Conservation (phyloP, 1,140 invertebrate genomes). For the Drosophila elegans region DNA sequence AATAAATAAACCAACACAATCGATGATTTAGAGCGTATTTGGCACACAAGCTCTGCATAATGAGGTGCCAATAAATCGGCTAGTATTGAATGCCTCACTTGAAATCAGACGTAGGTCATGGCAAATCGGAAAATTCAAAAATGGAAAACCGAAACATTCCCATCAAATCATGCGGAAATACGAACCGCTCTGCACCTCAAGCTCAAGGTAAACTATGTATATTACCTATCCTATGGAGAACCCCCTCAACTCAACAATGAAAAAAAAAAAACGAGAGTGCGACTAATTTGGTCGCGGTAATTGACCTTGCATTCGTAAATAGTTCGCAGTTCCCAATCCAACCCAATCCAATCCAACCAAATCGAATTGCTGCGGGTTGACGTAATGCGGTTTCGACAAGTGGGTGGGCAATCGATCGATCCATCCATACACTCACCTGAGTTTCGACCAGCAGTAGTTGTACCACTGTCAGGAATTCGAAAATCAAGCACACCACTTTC, state of each 20-base stretch:
- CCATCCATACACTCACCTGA: slow-evolving; percentile 65
- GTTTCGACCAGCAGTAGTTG: slow-evolving; percentile 62
- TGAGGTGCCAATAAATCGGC: slow-evolving; percentile 34
- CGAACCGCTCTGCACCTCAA: slow-evolving; percentile 51
- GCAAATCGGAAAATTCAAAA: slow-evolving; percentile 20
- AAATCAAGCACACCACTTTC: slow-evolving; percentile 49
- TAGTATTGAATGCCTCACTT: slow-evolving; percentile 10
- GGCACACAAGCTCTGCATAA: slow-evolving; percentile 4
- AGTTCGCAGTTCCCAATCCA: slow-evolving; percentile 52
- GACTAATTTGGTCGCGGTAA: slow-evolving; percentile 69
- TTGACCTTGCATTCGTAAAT: slow-evolving; percentile 63
- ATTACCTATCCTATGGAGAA: slow-evolving; percentile 26
- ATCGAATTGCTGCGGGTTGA: slow-evolving; percentile 66
- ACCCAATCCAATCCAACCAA: slow-evolving; percentile 15
- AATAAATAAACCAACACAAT: slow-evolving; percentile 4
- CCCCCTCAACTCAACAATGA: slow-evolving; percentile 21
- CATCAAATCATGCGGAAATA: slow-evolving; percentile 72
- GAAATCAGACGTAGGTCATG: slow-evolving; percentile 53
- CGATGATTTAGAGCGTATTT: not conserved
- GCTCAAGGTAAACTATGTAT: slow-evolving; percentile 49
- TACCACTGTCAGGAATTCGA: slow-evolving; percentile 61
- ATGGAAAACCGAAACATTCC: slow-evolving; percentile 61
- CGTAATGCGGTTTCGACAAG: slow-evolving; percentile 66
- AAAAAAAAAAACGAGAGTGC: slow-evolving; percentile 36
- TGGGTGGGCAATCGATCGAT: slow-evolving; percentile 33